Base-by-base conservation (phyloP, 2,888 invertebrate genomes). In the Leptinotarsa juncta region DNA sequence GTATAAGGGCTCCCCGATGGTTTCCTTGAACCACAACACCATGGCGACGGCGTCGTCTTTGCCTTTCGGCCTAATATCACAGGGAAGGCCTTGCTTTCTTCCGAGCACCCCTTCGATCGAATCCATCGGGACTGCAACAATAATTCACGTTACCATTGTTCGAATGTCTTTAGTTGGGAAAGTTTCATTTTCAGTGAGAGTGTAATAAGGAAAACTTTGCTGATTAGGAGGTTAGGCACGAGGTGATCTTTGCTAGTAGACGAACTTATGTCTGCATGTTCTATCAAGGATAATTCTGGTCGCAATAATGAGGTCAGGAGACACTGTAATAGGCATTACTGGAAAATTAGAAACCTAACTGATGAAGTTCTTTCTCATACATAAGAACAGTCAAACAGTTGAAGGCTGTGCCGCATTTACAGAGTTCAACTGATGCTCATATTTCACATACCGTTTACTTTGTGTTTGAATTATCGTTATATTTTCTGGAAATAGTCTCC, bases 11-110 rank as follows among this genome's bases (percentile, higher is more conserved):
- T 95, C 95, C 50, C 93, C 93, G 81, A 93, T 94, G 57, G 93
- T 92, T 87, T 95, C 95, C 85, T 95, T 95, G 89, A 95, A 96
- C 96, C 96, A 96, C 53, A 96, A 91, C 80, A 96, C 96, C 95
- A 96, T 95, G 84, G 93, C 94, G 71, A 96, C 95, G 42, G 93
- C 92, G 88, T 96, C 96, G 84, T 95, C 93, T 71, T 93, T 90
- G 83, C 94, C 93, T 79, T 92, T 90, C 12, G 96, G 93, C 81
- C 93, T 92, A 81, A 97, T 95, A 89, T 96, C 95, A 87, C 97
- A 97, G 15, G 96, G 96, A 71, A 97, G 90, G 78, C 94, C 93
- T 23, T 94, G 95, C 86, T 94, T 94, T 87, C 94, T 93, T 48
- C 94, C 94, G 79, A 94, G 89, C 5, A 96, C 96, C 42, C 96